Evolutionary conservation across 2,888 invertebrate species (phyloP), one percentile per base, ranked within the genome.

Genomic region (Sipha maydis): DNA sequence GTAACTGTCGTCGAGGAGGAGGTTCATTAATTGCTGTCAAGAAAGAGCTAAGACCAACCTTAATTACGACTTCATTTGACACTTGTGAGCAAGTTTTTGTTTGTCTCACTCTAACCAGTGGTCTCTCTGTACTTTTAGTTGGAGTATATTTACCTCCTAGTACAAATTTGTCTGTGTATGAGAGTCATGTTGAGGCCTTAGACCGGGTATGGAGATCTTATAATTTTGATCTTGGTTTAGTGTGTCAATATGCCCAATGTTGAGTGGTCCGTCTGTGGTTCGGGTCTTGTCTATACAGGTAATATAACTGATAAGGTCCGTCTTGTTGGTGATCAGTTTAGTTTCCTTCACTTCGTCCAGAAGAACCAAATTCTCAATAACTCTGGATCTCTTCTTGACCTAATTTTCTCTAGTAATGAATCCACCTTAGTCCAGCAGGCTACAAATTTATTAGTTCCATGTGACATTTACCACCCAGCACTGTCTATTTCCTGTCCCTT

Each of bases 211-310:
- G 80, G 80, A 0, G 80, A 14, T 8, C 56, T 79, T 17, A 79
- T 56, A 11, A 31, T 31, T 79, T 4, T 21, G 19, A 78, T 54
- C 14, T 78, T 48, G 54, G 78, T 54, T 17, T 78, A 1, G 78
- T 78, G 67, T 34, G 67, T 80, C 25, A 80, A 80, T 21, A 54
- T 80, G 31, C 79, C 67, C 21, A 80, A 67, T 61, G 79, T 80
- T 5, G 31, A 67, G 14, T 80, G 67, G 34, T 9, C 79, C 54
- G 14, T 17, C 11, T 5, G 79, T 34, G 34, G 38, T 80, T 61
- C 79, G 19, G 56, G 79, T 48, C 61, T 61, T 25, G 34, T 34
- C 56, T 80, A 61, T 61, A 34, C 56, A 11, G 67, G 61, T 34
- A 61, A 11, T 80, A 67, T 67, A 31, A 67, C 19, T 38, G 38